Base-by-base conservation (phyloP, 1,140 invertebrate genomes). In the Cotesia vestalis region DNA sequence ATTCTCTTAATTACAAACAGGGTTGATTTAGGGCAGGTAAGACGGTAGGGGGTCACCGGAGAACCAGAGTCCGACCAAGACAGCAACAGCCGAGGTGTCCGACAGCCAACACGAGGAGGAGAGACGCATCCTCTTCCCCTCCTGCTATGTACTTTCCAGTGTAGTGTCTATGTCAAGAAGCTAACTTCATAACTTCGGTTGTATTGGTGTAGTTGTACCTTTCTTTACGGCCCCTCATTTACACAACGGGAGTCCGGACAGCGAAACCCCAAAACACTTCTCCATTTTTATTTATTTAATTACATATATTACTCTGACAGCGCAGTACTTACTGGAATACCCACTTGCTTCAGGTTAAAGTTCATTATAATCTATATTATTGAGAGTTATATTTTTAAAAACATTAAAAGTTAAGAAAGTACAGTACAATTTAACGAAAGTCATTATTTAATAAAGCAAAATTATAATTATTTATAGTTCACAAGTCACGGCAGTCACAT, bases 1-100 rank as follows among this genome's bases (percentile, higher is more conserved):
- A 85, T 87, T 87, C 86, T 85, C 86, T 87, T 87, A 87, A 87
- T 87, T 87, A 87, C 86, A 85, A 86, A 85, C 84, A 86, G 84
- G 79, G 82, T 79, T 87, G 86, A 87, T 87, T 87, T 87, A 87
- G 85, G 86, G 80, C 81, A 82, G 75, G 75, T 78, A 66, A 79
- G 80, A 73, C 84, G 66, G 75, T 80, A 79, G 83, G 84, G 84
- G 83, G 83, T 80, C 81, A 60, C 11, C 4, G 2, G 51, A 67
- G 34, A 81, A 60, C 11, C 4, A 4, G 51, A 67, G 34, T 55
- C 20, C 36, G 27, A 55, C n/a, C n/a, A 52, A 57, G 35, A 60
- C 3, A 4, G 51, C 14, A 51, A n/a, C 11, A 80, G 78, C 76
- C 79, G 82, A 81, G 80, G 81, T 83, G 80, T 83, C 78, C 81